These are phyloP conservation scores for Rhinoraja longicauda DNA, from an alignment of 2,797 vertebrate genomes.

Conservation along the genomic window DNA sequence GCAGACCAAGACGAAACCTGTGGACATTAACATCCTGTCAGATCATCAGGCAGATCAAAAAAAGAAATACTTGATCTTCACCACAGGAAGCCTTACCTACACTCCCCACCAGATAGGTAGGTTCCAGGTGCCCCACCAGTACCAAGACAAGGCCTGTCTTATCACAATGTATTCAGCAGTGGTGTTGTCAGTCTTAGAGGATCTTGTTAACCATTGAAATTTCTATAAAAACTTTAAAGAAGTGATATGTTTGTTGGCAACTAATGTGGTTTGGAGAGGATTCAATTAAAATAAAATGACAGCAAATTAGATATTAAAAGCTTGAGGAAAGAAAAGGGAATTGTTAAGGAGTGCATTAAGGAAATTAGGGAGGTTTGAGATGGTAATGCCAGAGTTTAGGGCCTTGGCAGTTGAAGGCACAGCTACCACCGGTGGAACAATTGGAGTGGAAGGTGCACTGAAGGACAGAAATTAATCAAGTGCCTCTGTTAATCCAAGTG, in stretches of 20 bases:
- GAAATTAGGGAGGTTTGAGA: not conserved
- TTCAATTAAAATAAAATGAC: not conserved
- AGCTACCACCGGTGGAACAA: not conserved
- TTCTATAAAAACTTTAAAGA: not conserved
- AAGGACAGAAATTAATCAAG: not conserved
- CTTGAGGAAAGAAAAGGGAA: not conserved
- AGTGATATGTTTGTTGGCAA: not conserved
- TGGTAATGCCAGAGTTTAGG: not conserved
- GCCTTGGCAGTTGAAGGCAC: not conserved
- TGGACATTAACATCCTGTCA: slow-evolving; percentile 54
- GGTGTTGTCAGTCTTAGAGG: not conserved
- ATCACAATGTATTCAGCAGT: not conserved
- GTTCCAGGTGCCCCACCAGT: not conserved
- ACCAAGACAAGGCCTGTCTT: too few relatives aligned
- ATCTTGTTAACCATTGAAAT: not conserved
- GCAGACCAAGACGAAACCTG: slow-evolving; percentile 65
- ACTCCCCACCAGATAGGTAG: slow-evolving; percentile 95
- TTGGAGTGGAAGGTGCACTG: not conserved
- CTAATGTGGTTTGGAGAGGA: too few relatives aligned
- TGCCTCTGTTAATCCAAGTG: too few relatives aligned
- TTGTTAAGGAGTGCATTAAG: not conserved
- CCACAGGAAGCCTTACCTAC: slow-evolving; percentile 93
- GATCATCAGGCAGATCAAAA: slow-evolving; percentile 56
- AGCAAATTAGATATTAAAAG: not conserved
- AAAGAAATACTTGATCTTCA: slow-evolving; percentile 91